A percentile compares a stretch with the other conserved stretches of the same genome.
Conservation (phyloP, 1,140 invertebrate genomes). For the Ridgeia piscesae region DNA sequence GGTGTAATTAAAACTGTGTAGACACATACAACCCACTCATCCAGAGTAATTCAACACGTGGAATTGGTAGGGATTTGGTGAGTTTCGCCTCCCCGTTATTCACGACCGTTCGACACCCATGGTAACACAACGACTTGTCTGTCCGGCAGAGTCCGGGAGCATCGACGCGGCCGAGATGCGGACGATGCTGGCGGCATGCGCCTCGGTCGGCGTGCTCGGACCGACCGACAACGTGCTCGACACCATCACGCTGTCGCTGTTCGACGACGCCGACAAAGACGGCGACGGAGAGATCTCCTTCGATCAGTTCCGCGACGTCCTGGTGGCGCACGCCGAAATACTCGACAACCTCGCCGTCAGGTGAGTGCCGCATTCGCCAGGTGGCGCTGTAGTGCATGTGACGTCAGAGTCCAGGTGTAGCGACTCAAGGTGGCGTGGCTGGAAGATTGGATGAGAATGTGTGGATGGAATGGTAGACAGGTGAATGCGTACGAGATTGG, state of each 20-base stretch:
- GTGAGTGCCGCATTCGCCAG: constrained; percentile 57
- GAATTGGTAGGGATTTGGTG: too few species aligned
- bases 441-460: neutral
- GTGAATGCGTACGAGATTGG: too few species aligned
- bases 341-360: constrained; percentile 89
- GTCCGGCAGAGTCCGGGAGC: neutral
- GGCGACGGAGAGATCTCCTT: constrained; percentile 83
- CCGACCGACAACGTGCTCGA: constrained; percentile 86
- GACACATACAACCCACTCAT: too few species aligned
- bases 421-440: too few species aligned
- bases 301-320: constrained; percentile 80
- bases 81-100: too few species aligned
- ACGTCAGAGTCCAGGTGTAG: neutral
- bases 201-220: constrained; percentile 81
- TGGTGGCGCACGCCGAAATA: constrained; percentile 83
- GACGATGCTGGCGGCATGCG: neutral
- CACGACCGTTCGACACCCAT: too few species aligned
- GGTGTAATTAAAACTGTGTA: too few species aligned
- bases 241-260: constrained; percentile 83
- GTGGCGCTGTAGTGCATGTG: neutral
- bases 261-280: constrained; percentile 84
- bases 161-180: constrained; percentile 9
- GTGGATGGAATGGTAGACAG: neutral
- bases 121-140: neutral
- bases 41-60: too few species aligned